Evolutionary conservation across 2,113 vertebrate genomes (phyloP), one percentile per base, ranked within the genome.

Genomic region (Gallinago jamesoni): DNA sequence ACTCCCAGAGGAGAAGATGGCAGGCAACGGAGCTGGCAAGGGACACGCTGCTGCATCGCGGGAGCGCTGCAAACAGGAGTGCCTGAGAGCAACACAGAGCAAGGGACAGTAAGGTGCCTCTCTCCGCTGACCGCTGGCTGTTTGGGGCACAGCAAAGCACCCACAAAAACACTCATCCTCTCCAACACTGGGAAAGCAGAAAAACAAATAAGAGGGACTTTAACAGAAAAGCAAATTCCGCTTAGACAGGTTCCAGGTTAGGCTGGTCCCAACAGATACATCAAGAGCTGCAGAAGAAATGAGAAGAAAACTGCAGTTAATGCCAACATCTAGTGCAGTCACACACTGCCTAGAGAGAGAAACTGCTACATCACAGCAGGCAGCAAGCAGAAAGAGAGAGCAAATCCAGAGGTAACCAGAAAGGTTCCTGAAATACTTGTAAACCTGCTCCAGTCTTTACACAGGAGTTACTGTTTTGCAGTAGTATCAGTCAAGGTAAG

Each of bases 1-100:
- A 47, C 85, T 95, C 90, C 86, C 79, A 86, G 84, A 93, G 64
- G 87, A 87, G 91, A 96, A 93, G 85, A 96, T 47, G 92, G 82
- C 69, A 90, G 75, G 74, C 62, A 92, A 62, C 0, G 5, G 20
- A 83, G 48, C 80, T 92, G 83, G 93, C 78, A 92, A 21, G 30
- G 50, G 62, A 24, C 5, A 0, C 8, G 48, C 50, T 57, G 39
- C 87, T 78, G 88, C 74, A 91, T 87, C 64, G 60, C 2, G 0
- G 48, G 45, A 84, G 31, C 24, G 59, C 94, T 86, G 87, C 77
- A 69, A 70, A 60, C n/a, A 43, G 31, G 39, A 75, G 19, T 37
- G 77, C 43, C 68, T 28, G 77, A 35, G 31, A 90, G 56, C 35
- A 63, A 14, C 57, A 28, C 0, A 0, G 1, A 69, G 39, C 60